Conservation (phyloP, 2,797 vertebrate genomes). For the Chanos chanos region DNA sequence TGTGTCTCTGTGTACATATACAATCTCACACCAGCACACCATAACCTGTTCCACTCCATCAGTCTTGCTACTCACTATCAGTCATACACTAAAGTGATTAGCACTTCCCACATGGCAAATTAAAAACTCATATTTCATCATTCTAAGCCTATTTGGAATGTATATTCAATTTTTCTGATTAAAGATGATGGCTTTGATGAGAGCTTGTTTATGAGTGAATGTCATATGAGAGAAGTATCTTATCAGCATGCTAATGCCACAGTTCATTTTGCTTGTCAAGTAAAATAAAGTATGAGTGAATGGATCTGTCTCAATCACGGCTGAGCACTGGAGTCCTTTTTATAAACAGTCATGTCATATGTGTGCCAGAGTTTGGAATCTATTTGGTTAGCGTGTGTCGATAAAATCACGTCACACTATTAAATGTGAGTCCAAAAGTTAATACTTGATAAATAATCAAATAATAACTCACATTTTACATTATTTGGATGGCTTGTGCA, state of each 20-base stretch:
- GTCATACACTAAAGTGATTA: constrained; percentile 70
- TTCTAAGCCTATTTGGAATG: constrained; percentile 73
- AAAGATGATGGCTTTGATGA: constrained; percentile 65
- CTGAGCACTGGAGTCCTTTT: constrained; percentile 44
- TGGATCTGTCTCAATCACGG: constrained; percentile 70
- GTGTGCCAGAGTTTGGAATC: constrained; percentile 34
- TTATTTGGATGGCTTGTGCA: no score
- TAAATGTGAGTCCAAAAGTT: no score
- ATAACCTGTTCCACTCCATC: no score
- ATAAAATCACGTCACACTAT: no score
- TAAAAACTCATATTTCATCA: constrained; percentile 63
- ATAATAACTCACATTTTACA: no score
- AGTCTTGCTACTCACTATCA: no score
- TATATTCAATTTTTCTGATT: constrained; percentile 70
- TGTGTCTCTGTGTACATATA: no score
- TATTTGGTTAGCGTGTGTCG: constrained; percentile 20
- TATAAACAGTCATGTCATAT: constrained; percentile 50
- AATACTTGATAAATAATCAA: no score
- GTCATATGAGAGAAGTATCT: constrained; percentile 56
- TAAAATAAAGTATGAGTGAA: constrained; percentile 68
- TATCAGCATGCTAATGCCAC: constrained; percentile 68
- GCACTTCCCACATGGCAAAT: constrained; percentile 66
- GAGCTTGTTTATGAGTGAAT: constrained; percentile 47
- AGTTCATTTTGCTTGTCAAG: constrained; percentile 66
- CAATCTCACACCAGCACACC: no score